These are phyloP conservation scores for Archilochus colubris DNA, from an alignment of 2,113 vertebrate genomes.

Conservation along the genomic window DNA sequence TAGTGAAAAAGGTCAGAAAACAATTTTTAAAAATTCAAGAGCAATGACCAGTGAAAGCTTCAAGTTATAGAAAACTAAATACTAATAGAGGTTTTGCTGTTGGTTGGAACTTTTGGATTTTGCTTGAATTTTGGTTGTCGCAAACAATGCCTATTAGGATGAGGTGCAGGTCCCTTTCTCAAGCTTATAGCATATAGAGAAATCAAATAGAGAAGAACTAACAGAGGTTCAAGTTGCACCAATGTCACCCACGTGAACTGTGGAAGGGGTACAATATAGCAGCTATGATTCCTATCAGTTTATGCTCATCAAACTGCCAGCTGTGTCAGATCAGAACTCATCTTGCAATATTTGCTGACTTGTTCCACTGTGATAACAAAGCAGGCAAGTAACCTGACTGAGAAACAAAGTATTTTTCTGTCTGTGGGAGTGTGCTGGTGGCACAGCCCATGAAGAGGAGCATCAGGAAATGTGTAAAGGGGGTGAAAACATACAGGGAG, in stretches of 20 bases:
- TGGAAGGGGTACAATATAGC: neutral
- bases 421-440: neutral
- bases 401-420: neutral
- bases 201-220: neutral
- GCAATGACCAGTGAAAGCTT: neutral
- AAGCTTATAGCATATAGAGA: neutral
- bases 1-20: neutral
- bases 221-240: neutral
- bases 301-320: neutral
- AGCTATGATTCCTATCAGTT: neutral
- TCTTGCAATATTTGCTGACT: neutral
- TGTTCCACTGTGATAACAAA: neutral
- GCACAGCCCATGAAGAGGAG: neutral
- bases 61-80: neutral
- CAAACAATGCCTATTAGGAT: rapidly evolving
- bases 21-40: neutral
- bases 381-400: neutral
- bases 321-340: neutral
- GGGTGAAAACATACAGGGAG: neutral
- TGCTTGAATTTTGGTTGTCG: neutral
- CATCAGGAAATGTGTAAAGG: rapidly evolving
- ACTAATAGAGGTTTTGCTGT: neutral
- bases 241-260: neutral
- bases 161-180: neutral
- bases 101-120: neutral